A percentile compares a stretch with the other conserved stretches of the same genome.
Conservation (phyloP, 2,113 vertebrate genomes). For the Sphaerodactylus townsendi region DNA sequence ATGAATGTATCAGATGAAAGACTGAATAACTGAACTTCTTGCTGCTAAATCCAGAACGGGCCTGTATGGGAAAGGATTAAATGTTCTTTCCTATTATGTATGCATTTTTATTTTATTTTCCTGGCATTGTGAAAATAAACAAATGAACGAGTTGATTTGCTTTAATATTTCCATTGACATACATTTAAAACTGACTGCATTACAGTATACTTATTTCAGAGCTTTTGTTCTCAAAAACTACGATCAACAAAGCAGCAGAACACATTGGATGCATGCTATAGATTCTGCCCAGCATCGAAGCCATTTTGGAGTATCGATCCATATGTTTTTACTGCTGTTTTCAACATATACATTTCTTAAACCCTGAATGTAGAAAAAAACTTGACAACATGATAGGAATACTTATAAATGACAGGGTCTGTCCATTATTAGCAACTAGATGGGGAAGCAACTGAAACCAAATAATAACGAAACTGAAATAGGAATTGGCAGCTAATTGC, state of each 20-base stretch:
- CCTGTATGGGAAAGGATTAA: not conserved
- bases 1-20: conserved; percentile 66
- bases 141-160: not conserved
- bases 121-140: conserved; percentile 49
- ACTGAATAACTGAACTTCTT: conserved; percentile 63
- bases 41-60: conserved; percentile 48
- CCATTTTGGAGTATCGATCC: not conserved
- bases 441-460: not conserved
- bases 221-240: not conserved
- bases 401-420: not conserved
- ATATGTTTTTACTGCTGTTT: not conserved
- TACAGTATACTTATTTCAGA: not conserved
- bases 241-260: not conserved
- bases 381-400: not conserved
- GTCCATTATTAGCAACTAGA: no score
- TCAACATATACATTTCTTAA: not conserved
- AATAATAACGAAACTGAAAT: not conserved
- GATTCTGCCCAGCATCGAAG: not conserved
- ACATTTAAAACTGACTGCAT: conserved; percentile 1
- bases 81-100: conserved; percentile 7
- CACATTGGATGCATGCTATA: not conserved
- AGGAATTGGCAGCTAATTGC: not conserved
- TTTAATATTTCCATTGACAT: no score
- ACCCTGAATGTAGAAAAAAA: not conserved
- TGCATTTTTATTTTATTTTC: conserved; percentile 45